Evolutionary conservation across 2,888 invertebrate genomes (phyloP).

Genomic region (Antheraea yamamai): DNA sequence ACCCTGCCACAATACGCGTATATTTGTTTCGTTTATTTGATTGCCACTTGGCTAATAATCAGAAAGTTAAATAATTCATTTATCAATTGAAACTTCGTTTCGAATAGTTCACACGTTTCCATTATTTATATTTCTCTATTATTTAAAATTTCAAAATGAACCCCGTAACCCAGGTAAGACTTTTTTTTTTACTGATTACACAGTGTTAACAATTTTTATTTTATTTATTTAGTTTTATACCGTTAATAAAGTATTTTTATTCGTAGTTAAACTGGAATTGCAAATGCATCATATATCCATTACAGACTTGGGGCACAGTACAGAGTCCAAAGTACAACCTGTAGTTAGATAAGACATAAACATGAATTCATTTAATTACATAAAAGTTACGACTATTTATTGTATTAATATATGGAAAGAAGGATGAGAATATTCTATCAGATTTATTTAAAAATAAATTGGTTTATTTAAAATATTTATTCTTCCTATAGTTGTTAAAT

Average conservation of each 20-base stretch:
- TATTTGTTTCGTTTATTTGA: neutral
- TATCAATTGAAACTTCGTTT: neutral
- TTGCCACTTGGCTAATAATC: neutral
- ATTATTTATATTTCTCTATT: neutral
- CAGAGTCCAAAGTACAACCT: slow-evolving; percentile 47
- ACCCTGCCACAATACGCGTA: neutral
- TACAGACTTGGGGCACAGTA: neutral
- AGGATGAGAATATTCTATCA: neutral
- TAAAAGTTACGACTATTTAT: neutral
- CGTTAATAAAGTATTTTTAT: neutral
- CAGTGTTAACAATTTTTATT: slow-evolving; percentile 10
- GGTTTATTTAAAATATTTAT: neutral
- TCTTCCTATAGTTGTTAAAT: neutral
- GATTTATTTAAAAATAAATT: neutral
- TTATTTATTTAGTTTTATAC: neutral
- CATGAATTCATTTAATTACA: neutral
- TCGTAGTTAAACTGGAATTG: neutral
- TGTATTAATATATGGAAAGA: neutral
- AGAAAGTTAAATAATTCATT: neutral
- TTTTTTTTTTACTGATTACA: slow-evolving; percentile 9
- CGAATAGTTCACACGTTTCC: neutral
- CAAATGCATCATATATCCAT: neutral
- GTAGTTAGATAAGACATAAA: slow-evolving; percentile 17
- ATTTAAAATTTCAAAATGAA: slow-evolving; percentile 43
- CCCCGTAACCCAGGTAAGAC: slow-evolving; percentile 59